Conservation (phyloP, 2,888 invertebrate species). For the Drosophila mettleri region DNA sequence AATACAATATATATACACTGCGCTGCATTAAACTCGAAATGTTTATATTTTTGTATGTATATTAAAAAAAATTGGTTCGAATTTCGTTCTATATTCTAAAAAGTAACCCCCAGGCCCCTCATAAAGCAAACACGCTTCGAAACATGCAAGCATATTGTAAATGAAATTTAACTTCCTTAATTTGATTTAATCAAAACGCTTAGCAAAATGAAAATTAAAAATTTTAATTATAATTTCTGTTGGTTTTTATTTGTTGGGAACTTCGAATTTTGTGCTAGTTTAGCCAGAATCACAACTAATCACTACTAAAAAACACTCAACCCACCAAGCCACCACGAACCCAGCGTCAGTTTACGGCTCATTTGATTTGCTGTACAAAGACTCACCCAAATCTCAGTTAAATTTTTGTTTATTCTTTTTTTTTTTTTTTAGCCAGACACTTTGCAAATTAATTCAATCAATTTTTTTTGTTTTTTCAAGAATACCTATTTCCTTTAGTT, state of each 20-base stretch:
- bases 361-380: constrained; percentile 74
- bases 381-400: constrained; percentile 40
- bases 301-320: constrained; percentile 40
- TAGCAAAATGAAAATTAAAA: constrained; percentile 34
- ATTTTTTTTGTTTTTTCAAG: constrained; percentile 26
- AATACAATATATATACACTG: constrained; percentile 41
- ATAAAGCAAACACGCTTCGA: constrained; percentile 41
- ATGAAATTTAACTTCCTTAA: constrained; percentile 11
- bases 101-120: constrained; percentile 43
- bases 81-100: constrained; percentile 83
- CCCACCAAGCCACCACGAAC: constrained; percentile 47
- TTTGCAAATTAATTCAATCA: constrained; percentile 49
- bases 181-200: constrained; percentile 48
- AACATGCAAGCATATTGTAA: constrained; percentile 27
- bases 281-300: constrained; percentile 41
- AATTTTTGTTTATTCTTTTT: constrained; percentile 40
- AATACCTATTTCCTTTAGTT: constrained; percentile 48
- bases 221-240: neutral
- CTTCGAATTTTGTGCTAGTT: constrained; percentile 38
- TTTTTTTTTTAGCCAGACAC: constrained; percentile 58
- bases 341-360: constrained; percentile 59
- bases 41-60: constrained; percentile 62
- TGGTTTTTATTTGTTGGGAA: constrained; percentile 24
- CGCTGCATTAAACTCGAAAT: constrained; percentile 68
- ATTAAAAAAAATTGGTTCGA: constrained; percentile 70